Conservation (phyloP, 2,797 vertebrate species). For the Cuniculus paca region DNA sequence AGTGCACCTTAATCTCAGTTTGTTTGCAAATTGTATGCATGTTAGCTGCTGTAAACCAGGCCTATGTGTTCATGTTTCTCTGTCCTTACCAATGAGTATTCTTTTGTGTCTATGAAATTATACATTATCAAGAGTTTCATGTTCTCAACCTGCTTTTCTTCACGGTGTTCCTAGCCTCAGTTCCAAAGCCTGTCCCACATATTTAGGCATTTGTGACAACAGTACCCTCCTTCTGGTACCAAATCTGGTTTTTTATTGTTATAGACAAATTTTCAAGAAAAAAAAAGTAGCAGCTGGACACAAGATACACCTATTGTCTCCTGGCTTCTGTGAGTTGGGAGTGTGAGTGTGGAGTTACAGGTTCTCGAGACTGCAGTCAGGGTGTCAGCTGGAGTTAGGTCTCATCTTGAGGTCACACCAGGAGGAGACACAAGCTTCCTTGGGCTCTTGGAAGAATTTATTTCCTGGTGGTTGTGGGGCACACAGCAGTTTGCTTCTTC, state of each 20-base stretch:
- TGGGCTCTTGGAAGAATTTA: background rate
- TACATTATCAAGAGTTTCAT: background rate
- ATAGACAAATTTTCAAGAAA: background rate
- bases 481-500: background rate
- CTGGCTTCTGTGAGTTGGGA: background rate
- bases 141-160: background rate
- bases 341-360: background rate
- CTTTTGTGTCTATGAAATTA: background rate
- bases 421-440: background rate
- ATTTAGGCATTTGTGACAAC: background rate
- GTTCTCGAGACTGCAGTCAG: background rate
- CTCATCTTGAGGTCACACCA: background rate
- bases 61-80: background rate
- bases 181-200: background rate
- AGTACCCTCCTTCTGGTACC: background rate
- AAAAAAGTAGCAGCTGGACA: background rate
- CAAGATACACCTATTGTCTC: background rate
- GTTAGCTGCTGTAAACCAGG: background rate
- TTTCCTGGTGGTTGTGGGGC: background rate
- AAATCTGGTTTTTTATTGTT: background rate
- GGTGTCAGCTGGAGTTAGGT: background rate
- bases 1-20: background rate
- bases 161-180: fast-evolving
- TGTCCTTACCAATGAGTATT: background rate
- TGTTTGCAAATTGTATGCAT: background rate